Evolutionary conservation across 2,113 vertebrate species (phyloP), one percentile per base, ranked within the genome.

Genomic region (Oreochromis spilurus): DNA sequence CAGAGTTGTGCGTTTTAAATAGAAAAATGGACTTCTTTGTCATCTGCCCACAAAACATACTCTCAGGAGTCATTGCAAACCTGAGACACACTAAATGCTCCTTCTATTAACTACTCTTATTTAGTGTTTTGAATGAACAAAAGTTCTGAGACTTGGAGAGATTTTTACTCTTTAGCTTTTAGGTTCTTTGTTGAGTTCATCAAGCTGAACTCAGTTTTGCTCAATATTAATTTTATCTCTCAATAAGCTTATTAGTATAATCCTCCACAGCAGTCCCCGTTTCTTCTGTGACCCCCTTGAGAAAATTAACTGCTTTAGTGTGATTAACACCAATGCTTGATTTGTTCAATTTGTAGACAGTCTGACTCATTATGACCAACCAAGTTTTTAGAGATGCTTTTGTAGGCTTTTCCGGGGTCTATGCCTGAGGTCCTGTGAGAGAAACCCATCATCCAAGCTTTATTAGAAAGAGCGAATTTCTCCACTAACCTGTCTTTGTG

Each of bases 391-490:
- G 9, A 5, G 16, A 50, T 6, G 24, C 24, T 50, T 72, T 45
- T 45, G 67, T 26, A 7, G 40, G 13, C 13, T 10, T 48, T 48
- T 29, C 14, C 14, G 21, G 13, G 13, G 2, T 72, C 40, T 19
- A 29, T 29, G 10, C 8, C 24, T 2, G 43, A 0, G 43, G 24
- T 75, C 43, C 0, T 75, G 40, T 75, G 43, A 75, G 21, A 75
- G 67, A 45, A 48, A 75, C 67, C 43, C 67, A 17, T 36, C 65
- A 24, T 48, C 24, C 16, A 50, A 75, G 0, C 43, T 17, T 75
- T 48, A 17, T 12, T 75, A 24, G 24, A 29, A 75, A 50, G 43
- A 75, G 43, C 0, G 16, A 17, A 29, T 48, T 50, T 75, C 24
- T 48, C 43, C 43, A 48, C 43, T 19, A 75, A 50, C 0, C 4